Base-by-base conservation (phyloP, 2,113 vertebrate genomes). In the Leptocoma aspasia region DNA sequence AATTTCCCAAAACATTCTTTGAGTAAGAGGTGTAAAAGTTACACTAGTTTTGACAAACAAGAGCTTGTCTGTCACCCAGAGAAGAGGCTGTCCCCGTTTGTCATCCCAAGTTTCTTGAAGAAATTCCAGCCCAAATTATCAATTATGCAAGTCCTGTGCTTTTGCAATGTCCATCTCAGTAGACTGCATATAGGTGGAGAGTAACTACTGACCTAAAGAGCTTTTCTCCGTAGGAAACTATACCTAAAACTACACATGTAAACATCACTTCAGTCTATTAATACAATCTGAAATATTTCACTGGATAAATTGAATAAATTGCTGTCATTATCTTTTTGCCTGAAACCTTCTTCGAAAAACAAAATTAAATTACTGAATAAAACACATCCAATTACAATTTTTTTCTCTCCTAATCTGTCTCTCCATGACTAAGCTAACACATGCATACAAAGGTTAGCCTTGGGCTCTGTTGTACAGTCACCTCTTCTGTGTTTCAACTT, bases 401-500 rank as follows among this genome's bases (percentile, higher is more conserved):
- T 82, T 75, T 47, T 10, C 61, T 73, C 50, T 86, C 16, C 88
- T 95, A 92, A 95, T 85, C 89, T 66, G 65, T 94, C 63, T 86
- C 28, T 61, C 50, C 8, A 5, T 77, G 78, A 68, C 31, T 83
- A 84, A 96, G 37, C 56, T 82, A 77, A 86, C 6, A 22, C 82
- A 84, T 82, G 82, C 92, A 75, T 83, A 90, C 71, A 83, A 89
- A 94, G 35, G 52, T 72, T 84, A 82, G 93, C 97, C 97, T 83
- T 45, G 66, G 90, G 97, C 96, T 88, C 52, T 78, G 47, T 56
- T 93, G 88, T 94, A 75, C 72, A 97, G 81, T 95, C 95, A 94
- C 79, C 53, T 82, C 63, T 81, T 90, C 73, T 76, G 30, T 96
- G 97, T 97, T 94, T 82, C 89, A 96, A 89, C 95, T 71, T 35